Evolutionary conservation across 1,140 invertebrate genomes (phyloP).

Genomic region (Drosophila repleta): DNA sequence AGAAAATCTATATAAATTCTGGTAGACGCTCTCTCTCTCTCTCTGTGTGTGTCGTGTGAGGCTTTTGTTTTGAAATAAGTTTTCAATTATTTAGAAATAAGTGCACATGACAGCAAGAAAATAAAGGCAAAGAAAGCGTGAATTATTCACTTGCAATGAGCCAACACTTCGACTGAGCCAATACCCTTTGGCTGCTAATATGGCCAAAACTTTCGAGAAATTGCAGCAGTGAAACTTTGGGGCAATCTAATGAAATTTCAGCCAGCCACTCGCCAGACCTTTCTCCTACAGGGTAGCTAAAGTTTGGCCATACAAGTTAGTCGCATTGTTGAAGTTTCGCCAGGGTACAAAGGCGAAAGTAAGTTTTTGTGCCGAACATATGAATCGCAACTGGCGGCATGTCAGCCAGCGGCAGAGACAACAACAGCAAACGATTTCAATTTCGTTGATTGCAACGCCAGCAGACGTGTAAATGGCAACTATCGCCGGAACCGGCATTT

Average conservation of each 20-base stretch:
- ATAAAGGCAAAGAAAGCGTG: constrained; percentile 45
- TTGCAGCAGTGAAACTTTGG: background rate
- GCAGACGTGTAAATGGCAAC: constrained; percentile 31
- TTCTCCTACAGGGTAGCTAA: constrained; percentile 6
- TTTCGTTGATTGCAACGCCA: constrained; percentile 69
- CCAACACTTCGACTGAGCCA: constrained; percentile 6
- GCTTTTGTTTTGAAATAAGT: constrained; percentile 56
- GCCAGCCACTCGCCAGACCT: background rate
- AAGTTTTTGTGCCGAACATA: constrained; percentile 46
- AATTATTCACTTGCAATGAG: constrained; percentile 8
- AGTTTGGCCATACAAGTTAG: background rate
- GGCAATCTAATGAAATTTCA: background rate
- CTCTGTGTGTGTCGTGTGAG: constrained; percentile 14
- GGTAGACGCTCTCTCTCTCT: constrained; percentile 43
- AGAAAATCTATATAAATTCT: constrained; percentile 54
- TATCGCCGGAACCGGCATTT: constrained; percentile 62
- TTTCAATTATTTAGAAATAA: constrained; percentile 80
- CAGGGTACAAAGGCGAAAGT: constrained; percentile 45
- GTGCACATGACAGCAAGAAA: constrained; percentile 65
- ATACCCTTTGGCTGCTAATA: constrained; percentile 23
- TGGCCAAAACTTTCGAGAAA: background rate
- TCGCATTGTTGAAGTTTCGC: constrained; percentile 34
- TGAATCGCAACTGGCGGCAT: constrained; percentile 60
- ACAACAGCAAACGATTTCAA: constrained; percentile 70
- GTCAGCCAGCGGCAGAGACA: constrained; percentile 44